Base-by-base conservation (phyloP, 2,888 invertebrate genomes). In the Iselma pallidipennis region DNA sequence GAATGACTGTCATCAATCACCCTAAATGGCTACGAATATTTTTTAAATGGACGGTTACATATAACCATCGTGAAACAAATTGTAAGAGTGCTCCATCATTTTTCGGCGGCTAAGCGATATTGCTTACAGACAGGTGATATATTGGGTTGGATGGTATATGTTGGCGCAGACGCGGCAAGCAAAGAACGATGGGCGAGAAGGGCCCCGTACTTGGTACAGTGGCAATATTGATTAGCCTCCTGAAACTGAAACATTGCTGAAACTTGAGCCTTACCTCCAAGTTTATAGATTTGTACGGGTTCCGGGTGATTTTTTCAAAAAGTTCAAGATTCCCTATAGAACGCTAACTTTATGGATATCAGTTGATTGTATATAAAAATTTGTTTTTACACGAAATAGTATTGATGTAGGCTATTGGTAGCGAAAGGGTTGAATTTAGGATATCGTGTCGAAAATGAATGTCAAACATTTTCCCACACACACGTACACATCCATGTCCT, bases 91-190 rank as follows among this genome's bases (percentile, higher is more conserved):
- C 71, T 71, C 70, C 67, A 69, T 72, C 71, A 71, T 71, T 68
- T 70, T 65, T 67, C 68, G 71, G 55, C 66, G 55, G 68, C 71
- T 42, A 21, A 37, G 37, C 37, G 66, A 71, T 72, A 72, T 71
- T 70, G 71, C 70, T 66, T 69, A 68, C 69, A 66, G 73, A 70
- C 73, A 72, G 73, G 73, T 73, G 71, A 73, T 71, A 70, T 72
- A 72, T 71, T 69, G 67, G 65, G 67, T 66, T 64, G 42, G 42
- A 10, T 19, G 4, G 10, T 19, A 12, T 21, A 59, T 60, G 37
- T 54, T 55, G 37, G 68, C 66, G 63, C 54, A 53, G 63, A 65
- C 68, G 70, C 61, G 42, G 54, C 16, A 58, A 64, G 51, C 56
- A 62, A 62, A 61, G 60, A 59, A 60, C 52, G 61, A 52, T 56